A percentile compares a stretch with the other conserved stretches of the same genome.
Conservation (phyloP, 2,113 vertebrate genomes). For the Eptatretus burgeri region DNA sequence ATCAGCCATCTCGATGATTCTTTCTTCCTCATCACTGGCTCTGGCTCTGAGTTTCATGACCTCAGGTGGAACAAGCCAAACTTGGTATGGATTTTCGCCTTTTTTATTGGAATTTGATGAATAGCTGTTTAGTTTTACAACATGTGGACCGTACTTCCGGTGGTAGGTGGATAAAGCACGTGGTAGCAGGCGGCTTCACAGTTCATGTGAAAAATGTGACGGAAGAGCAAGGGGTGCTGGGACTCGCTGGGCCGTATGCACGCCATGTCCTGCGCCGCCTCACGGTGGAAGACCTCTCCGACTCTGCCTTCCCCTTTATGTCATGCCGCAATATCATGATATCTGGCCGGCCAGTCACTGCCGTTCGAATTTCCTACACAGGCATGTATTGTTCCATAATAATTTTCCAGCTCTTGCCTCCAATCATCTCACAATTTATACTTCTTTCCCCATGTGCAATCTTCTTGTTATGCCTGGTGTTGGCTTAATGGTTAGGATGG, state of each 20-base stretch:
- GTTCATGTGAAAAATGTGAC: slow-evolving; percentile 48
- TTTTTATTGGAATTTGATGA: too few relatives aligned
- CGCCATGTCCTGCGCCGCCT: slow-evolving; percentile 59
- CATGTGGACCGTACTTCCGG: background rate
- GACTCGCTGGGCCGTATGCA: slow-evolving; percentile 45
- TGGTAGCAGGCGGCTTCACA: slow-evolving; percentile 21
- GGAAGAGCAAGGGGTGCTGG: slow-evolving; percentile 49
- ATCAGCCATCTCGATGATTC: slow-evolving; percentile 43
- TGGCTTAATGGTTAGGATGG: too few relatives aligned
- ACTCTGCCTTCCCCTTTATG: slow-evolving; percentile 48
- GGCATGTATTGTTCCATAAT: slow-evolving; percentile 18
- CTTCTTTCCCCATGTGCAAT: too few relatives aligned
- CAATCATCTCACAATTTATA: too few relatives aligned
- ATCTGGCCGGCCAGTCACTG: slow-evolving; percentile 27
- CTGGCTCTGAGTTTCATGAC: slow-evolving; percentile 71
- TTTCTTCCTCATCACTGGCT: slow-evolving; percentile 67
- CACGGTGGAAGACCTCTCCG: slow-evolving; percentile 44
- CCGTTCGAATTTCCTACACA: slow-evolving; percentile 79
- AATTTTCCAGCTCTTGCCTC: too few relatives aligned
- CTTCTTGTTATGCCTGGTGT: too few relatives aligned
- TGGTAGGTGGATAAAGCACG: slow-evolving; percentile 60
- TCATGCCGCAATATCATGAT: slow-evolving; percentile 37
- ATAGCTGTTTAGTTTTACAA: too few relatives aligned
- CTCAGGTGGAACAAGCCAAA: slow-evolving; percentile 27
- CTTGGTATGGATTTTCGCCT: too few relatives aligned